Percentiles rank a stretch among this genome's conserved stretches.
phyloP scores from a whole-genome alignment of 2,113 vertebrate species.

The Emydura subglobosa region DNA sequence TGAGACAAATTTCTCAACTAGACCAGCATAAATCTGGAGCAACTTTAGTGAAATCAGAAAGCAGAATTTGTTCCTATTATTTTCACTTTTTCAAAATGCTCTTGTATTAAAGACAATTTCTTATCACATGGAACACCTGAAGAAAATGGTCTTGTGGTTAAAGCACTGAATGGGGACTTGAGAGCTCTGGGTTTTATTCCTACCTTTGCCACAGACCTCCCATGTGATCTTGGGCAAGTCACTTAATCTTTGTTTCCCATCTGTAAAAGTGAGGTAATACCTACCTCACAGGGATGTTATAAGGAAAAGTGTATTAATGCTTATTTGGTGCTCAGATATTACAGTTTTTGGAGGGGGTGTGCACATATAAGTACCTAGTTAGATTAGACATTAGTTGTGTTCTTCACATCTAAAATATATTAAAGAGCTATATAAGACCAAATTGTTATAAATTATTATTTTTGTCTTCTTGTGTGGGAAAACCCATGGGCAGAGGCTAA shows the following conservation, averaged over 20 bases:
- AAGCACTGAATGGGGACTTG: background rate
- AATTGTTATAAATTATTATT: fast-evolving
- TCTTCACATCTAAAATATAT: background rate
- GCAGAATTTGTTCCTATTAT: background rate
- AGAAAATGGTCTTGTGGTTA: background rate
- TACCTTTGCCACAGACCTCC: background rate
- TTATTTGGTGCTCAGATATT: background rate
- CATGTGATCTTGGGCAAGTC: background rate
- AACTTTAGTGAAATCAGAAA: background rate
- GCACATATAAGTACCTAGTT: background rate
- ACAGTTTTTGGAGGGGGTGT: fast-evolving
- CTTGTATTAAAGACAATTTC: background rate
- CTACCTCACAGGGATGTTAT: background rate
- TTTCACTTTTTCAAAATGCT: background rate
- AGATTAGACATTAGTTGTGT: background rate
- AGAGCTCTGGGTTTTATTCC: background rate
- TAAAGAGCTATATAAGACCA: background rate
- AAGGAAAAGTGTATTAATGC: background rate
- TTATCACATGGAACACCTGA: background rate
- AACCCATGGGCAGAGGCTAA: background rate
- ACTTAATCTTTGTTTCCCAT: background rate
- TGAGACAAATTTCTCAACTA: constrained; percentile 36
- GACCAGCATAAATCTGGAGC: constrained; percentile 11
- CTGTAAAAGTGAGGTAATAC: background rate
- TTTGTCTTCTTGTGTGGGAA: background rate